Evolutionary conservation across 1,140 invertebrate genomes (phyloP).

Genomic region (Himalopsyche phryganea): DNA sequence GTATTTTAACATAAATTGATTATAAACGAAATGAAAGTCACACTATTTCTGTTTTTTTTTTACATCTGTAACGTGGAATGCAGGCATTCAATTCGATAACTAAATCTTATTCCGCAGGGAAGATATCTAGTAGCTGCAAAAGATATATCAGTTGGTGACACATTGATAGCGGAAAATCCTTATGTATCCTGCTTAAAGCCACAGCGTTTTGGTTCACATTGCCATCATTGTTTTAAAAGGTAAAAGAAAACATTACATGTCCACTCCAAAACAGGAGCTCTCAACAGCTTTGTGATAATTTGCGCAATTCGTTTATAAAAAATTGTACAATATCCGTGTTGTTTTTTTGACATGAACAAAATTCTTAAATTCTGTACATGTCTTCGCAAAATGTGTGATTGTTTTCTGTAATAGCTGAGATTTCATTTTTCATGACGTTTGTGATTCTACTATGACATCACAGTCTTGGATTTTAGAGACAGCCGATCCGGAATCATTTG

Average conservation of each 20-base stretch:
- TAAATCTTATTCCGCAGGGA: conserved; percentile 25
- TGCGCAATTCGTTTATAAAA: not conserved
- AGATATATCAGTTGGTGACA: conserved; percentile 21
- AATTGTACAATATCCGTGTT: not conserved
- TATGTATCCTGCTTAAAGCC: conserved; percentile 29
- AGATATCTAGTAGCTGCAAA: conserved; percentile 18
- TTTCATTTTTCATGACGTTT: too few relatives aligned
- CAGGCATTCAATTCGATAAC: too few relatives aligned
- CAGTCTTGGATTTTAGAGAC: too few relatives aligned
- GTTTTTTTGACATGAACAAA: not conserved
- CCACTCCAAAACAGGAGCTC: not conserved
- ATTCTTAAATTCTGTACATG: not conserved
- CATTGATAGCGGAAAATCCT: conserved; percentile 21
- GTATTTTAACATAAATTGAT: too few relatives aligned
- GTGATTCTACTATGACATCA: too few relatives aligned
- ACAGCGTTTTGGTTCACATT: conserved; percentile 16
- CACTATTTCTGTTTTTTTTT: too few relatives aligned
- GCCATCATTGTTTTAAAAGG: conserved; percentile 30
- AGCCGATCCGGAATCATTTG: too few relatives aligned
- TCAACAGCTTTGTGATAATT: not conserved
- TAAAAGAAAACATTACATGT: conserved; percentile 2
- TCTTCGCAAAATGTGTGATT: not conserved
- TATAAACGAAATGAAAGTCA: too few relatives aligned
- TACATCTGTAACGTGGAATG: too few relatives aligned
- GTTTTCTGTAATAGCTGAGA: not conserved